Base-by-base conservation (phyloP, 1,140 invertebrate genomes). In the Chrysomallon squamiferum region DNA sequence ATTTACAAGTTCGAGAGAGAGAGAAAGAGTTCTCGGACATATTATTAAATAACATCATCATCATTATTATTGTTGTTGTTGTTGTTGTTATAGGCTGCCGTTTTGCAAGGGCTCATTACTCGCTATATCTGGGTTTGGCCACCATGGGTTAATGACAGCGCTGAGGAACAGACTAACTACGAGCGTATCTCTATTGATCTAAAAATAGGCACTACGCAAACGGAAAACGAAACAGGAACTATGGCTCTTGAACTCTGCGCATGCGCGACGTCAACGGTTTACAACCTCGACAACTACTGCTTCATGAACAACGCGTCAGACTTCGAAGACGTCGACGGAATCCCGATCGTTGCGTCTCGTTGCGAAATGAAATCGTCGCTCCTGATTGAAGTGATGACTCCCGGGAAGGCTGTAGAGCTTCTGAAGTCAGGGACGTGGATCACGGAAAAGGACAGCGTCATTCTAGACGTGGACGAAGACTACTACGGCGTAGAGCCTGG, bases 391-490 rank as follows among this genome's bases (percentile, higher is more conserved):
- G n/a, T n/a, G n/a, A n/a, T n/a, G n/a, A n/a, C n/a, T n/a, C n/a
- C n/a, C n/a, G 56, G 45, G 27, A 68, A 59, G 33, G 74, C 70
- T 7, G 7, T 66, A 54, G 58, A 66, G 41, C 33, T 69, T 4
- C 25, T 62, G 30, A 45, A 47, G 25, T 29, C 32, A n/a, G 41
- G 47, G 15, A 61, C 66, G 43, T 72, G 69, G 62, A 52, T 68
- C 45, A 27, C 11, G 30, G 56, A 56, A 3, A 57, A 65, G n/a
- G 69, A 71, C 0, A 67, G 64, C 30, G 13, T 80, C 9, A 72
- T 80, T 30, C 64, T 78, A 29, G 78, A 80, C 56, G 73, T 80
- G 59, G 78, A 80, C 58, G 73, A 78, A 49, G 78, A 80, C 71
- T 79, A 69, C 45, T 80, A 66, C 59, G 78, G 78, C 1, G 75